Evolutionary conservation across 2,797 vertebrate species (phyloP), one percentile per base, ranked within the genome.

Genomic region (Anniella stebbinsi): DNA sequence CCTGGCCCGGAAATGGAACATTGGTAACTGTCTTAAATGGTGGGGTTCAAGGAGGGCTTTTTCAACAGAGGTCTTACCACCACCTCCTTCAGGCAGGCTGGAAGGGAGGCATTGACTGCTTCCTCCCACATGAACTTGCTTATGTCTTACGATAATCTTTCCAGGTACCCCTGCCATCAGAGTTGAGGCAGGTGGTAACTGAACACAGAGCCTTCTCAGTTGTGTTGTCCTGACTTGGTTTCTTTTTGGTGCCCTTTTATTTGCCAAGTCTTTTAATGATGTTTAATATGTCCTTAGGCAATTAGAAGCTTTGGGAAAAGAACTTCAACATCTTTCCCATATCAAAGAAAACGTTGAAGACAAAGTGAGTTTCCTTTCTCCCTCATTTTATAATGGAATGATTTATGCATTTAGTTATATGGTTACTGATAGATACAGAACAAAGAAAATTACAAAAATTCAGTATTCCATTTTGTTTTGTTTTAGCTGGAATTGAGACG

Each of bases 281-380:
- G 12, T 33, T 28, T 38, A 33, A 91, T 94, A 89, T 93, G 41
- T 92, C 91, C 96, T 13, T 94, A 99, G 99, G 95, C 99, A 99
- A 93, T 97, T 99, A 80, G 98, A 99, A 93, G 98, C 98, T 15
- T 98, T 99, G 92, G 99, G 99, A 92, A 99, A 99, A 97, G 99
- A 99, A 93, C 98, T 99, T 88, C 98, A 99, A 86, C 98, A 99
- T 81, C 98, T 99, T 89, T 99, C 98, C 90, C 98, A 98, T 88
- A 99, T 98, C 94, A 99, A 99, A 96, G 99, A 99, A 96, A 99
- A 98, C 38, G 98, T 99, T 84, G 99, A 99, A 96, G 99, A 98
- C 95, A 99, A 99, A 98, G 99, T 99, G 97, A 93, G 91, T 91
- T 81, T 84, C 54, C 36, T 15, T 18, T 81, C 0, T 69, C 77